These are phyloP conservation scores for Siphamia tubifer DNA, from an alignment of 2,113 vertebrate genomes.

Conservation along the genomic window DNA sequence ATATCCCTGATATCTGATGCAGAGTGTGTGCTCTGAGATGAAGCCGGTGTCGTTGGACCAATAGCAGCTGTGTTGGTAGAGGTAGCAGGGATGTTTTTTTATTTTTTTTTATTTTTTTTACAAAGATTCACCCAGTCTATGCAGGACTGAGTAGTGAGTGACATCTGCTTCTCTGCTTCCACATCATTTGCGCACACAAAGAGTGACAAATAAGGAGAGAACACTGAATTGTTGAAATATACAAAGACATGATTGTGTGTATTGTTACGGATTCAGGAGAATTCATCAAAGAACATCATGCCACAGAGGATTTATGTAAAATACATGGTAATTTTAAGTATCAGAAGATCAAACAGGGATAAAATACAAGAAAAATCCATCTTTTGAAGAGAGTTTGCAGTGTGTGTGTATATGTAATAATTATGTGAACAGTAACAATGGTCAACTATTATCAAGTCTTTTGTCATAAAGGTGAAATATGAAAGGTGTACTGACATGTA, in stretches of 20 bases:
- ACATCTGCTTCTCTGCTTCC: conserved; percentile 20
- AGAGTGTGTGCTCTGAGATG: conserved; percentile 2
- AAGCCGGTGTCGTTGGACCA: background rate
- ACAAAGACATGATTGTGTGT: conserved; percentile 15
- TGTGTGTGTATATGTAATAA: background rate
- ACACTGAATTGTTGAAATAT: background rate
- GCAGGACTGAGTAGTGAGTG: conserved; percentile 50
- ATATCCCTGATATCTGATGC: conserved; percentile 46
- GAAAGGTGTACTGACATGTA: background rate
- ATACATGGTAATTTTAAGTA: conserved; percentile 19
- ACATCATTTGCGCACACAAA: conserved; percentile 32
- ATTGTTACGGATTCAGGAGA: conserved; percentile 10
- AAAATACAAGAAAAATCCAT: background rate
- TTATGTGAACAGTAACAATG: background rate
- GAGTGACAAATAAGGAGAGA: too few relatives aligned
- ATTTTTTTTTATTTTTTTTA: too few relatives aligned
- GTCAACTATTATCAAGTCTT: background rate
- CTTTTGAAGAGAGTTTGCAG: background rate
- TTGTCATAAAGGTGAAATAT: background rate
- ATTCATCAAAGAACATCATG: conserved; percentile 20
- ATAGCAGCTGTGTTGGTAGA: conserved; percentile 25
- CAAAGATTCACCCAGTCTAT: conserved; percentile 46
- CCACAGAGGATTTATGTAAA: conserved; percentile 17
- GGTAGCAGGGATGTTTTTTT: conserved; percentile 14
- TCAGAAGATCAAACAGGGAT: conserved; percentile 28